Percentiles rank a stretch among this genome's conserved stretches.
Evolutionary conservation across 2,888 invertebrate species (phyloP).

Genomic region (Pardosa pseudoannulata): DNA sequence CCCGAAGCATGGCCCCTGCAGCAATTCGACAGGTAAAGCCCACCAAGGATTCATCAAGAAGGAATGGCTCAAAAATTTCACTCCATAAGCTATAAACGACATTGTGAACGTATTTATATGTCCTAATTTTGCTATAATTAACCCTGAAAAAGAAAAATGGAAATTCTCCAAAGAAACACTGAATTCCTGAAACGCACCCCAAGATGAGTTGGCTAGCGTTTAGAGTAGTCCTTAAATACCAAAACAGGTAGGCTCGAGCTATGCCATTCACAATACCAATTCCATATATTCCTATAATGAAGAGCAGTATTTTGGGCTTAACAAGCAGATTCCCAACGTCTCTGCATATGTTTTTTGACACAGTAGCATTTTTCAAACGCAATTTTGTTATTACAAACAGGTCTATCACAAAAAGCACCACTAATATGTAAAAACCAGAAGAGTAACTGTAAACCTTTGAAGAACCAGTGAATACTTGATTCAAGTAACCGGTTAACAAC

Average conservation of each 20-base stretch:
- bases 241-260: constrained; percentile 73
- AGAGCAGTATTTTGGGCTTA: constrained; percentile 23
- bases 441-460: constrained; percentile 50
- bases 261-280: constrained; percentile 73
- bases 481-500: constrained; percentile 85
- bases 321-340: constrained; percentile 51
- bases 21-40: constrained; percentile 88
- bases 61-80: constrained; percentile 89
- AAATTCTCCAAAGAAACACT: constrained; percentile 74
- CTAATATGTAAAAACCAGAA: constrained; percentile 63
- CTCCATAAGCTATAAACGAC: constrained; percentile 87
- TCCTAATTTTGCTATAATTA: constrained; percentile 87
- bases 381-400: constrained; percentile 31
- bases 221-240: constrained; percentile 70
- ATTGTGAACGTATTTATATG: constrained; percentile 88
- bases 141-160: constrained; percentile 79
- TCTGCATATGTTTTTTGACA: constrained; percentile 55
- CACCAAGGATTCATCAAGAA: constrained; percentile 88
- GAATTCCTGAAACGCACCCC: constrained; percentile 67
- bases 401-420: constrained; percentile 32
- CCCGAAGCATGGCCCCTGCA: constrained; percentile 92
- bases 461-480: constrained; percentile 80
- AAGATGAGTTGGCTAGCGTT: constrained; percentile 63
- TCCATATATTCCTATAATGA: constrained; percentile 57
- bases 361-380: constrained; percentile 37